A percentile compares a stretch with the other conserved stretches of the same genome.
Evolutionary conservation across 1,140 invertebrate genomes (phyloP).

Genomic region (Brachionus koreanus): DNA sequence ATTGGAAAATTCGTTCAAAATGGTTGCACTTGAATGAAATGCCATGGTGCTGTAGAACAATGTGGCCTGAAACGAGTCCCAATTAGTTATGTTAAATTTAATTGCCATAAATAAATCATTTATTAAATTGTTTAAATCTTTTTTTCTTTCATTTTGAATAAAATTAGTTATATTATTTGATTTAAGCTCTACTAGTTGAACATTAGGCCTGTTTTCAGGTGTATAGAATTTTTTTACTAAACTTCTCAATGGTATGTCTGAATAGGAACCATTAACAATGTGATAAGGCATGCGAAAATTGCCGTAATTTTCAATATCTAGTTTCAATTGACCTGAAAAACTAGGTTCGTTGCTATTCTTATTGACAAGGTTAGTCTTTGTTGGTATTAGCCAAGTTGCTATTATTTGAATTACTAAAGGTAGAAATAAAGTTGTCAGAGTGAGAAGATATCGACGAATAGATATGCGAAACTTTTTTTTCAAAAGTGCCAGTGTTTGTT

Average conservation of each 20-base stretch:
- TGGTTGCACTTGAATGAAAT: slow-evolving; percentile 26
- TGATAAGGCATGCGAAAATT: slow-evolving; percentile 16
- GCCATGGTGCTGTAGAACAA: slow-evolving; percentile 32
- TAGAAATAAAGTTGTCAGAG: not conserved
- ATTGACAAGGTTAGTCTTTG: slow-evolving; percentile 25
- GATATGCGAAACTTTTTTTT: slow-evolving; percentile 10
- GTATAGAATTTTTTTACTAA: slow-evolving; percentile 28
- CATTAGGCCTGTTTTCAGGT: not conserved
- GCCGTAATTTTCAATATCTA: slow-evolving; percentile 10
- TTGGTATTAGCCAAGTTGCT: not conserved
- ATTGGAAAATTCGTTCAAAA: slow-evolving; percentile 20
- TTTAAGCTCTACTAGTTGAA: not conserved
- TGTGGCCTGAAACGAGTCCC: not conserved
- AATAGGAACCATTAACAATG: not conserved
- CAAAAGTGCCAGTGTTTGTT: slow-evolving; percentile 15
- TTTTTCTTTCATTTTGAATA: not conserved
- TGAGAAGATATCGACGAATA: slow-evolving; percentile 3
- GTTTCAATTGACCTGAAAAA: not conserved
- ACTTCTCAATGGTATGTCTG: not conserved
- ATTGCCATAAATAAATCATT: slow-evolving; percentile 26
- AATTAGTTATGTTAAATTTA: slow-evolving; percentile 3
- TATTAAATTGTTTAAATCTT: not conserved
- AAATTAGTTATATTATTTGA: not conserved
- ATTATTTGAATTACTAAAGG: slow-evolving; percentile 3
- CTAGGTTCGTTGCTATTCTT: not conserved